Evolutionary conservation across 2,888 invertebrate genomes (phyloP).

Genomic region (Ganaspis brasiliensis): DNA sequence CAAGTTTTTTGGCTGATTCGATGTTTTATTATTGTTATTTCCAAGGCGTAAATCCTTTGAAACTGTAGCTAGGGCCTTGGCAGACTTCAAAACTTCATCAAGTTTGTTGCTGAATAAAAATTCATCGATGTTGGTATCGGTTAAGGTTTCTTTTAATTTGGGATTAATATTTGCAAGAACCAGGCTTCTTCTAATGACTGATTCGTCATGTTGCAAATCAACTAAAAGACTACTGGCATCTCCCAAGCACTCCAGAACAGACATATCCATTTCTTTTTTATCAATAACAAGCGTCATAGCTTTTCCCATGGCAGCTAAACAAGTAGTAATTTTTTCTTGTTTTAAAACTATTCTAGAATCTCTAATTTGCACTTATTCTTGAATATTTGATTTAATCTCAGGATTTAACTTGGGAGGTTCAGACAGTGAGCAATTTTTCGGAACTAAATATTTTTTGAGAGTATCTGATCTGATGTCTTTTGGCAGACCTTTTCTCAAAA

Average conservation of each 20-base stretch:
- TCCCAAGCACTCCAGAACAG: no score
- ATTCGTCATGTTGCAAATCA: conserved; percentile 40
- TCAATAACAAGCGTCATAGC: background rate
- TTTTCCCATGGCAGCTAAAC: conserved; percentile 44
- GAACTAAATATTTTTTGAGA: conserved; percentile 1
- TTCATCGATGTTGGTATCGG: background rate
- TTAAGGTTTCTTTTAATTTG: conserved; percentile 24
- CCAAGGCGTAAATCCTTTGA: background rate
- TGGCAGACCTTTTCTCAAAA: conserved; percentile 36
- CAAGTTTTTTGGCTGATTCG: conserved; percentile 40
- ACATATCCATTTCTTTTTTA: background rate
- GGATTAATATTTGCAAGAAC: conserved; percentile 41
- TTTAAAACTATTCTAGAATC: conserved; percentile 52
- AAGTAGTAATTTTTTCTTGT: conserved; percentile 50
- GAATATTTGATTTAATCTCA: conserved; percentile 7
- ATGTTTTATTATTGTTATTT: background rate
- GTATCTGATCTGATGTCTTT: background rate
- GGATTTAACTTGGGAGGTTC: conserved; percentile 40
- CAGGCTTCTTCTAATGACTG: conserved; percentile 27
- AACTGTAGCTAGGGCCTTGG: background rate
- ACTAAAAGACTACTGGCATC: background rate
- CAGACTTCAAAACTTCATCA: conserved; percentile 27
- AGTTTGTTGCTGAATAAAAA: conserved; percentile 46
- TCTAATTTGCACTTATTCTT: conserved; percentile 33
- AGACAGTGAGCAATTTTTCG: conserved; percentile 33